These are phyloP conservation scores for Chromis chromis DNA, from an alignment of 2,797 vertebrate species.

Conservation along the genomic window DNA sequence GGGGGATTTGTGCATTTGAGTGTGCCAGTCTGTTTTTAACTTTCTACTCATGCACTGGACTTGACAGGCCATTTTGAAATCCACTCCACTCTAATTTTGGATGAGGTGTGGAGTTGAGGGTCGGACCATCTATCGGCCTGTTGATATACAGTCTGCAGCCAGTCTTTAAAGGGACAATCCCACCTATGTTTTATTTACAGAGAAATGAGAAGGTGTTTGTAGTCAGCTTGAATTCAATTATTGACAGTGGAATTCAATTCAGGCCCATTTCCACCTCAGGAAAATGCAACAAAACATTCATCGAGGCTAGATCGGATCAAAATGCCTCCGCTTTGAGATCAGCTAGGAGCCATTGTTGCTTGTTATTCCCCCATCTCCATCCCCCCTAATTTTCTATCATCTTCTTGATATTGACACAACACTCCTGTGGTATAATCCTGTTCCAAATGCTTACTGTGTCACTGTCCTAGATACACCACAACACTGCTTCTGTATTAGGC, in stretches of 20 bases:
- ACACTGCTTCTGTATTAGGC: too few relatives aligned
- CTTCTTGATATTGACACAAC: neutral
- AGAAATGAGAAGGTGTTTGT: neutral
- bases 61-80: slow-evolving; percentile 51
- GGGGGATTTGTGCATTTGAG: slow-evolving; percentile 38
- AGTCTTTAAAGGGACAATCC: neutral
- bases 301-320: too few relatives aligned
- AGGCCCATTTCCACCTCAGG: neutral
- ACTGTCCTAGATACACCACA: too few relatives aligned
- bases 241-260: neutral
- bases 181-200: too few relatives aligned
- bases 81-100: slow-evolving; percentile 68
- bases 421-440: neutral
- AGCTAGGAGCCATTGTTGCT: too few relatives aligned
- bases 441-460: neutral
- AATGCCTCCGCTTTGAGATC: too few relatives aligned
- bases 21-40: slow-evolving; percentile 60
- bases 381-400: too few relatives aligned
- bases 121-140: neutral
- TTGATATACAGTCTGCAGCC: slow-evolving; percentile 5
- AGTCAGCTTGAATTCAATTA: neutral
- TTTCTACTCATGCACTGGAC: slow-evolving; percentile 49
- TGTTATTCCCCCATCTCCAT: too few relatives aligned
- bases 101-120: slow-evolving; percentile 47
- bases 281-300: neutral